Evolutionary conservation across 2,797 vertebrate species (phyloP).

Genomic region (Anas bernieri): DNA sequence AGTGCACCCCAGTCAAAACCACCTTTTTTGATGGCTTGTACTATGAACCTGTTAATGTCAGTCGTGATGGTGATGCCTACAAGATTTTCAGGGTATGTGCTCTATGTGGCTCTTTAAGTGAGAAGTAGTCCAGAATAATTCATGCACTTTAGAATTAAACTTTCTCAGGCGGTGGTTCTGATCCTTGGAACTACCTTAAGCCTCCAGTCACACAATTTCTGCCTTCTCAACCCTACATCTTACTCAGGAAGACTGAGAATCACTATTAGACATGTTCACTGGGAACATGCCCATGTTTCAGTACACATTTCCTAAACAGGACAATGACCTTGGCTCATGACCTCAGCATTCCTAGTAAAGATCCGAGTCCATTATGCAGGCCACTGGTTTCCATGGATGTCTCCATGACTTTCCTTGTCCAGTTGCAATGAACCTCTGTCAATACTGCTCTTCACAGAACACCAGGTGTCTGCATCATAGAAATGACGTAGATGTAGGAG

Average conservation of each 20-base stretch:
- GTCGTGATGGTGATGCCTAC: constrained; percentile 62
- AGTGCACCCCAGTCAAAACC: constrained; percentile 44
- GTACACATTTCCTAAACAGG: background rate
- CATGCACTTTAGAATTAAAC: background rate
- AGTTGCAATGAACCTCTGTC: background rate
- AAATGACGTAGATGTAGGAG: background rate
- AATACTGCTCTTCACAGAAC: background rate
- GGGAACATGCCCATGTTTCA: background rate
- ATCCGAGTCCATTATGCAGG: background rate
- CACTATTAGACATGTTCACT: background rate
- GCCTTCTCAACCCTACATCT: background rate
- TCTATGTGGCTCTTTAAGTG: background rate
- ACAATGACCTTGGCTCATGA: background rate
- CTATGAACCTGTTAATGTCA: constrained; percentile 68
- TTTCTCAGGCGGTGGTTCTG: background rate
- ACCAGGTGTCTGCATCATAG: background rate
- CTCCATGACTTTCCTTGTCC: background rate
- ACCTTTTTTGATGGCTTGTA: constrained; percentile 74
- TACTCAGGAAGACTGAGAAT: background rate
- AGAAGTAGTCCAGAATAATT: background rate
- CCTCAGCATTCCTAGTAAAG: background rate
- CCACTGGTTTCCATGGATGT: background rate
- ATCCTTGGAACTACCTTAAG: background rate
- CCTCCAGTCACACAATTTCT: background rate
- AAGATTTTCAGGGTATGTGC: constrained; percentile 65